Evolutionary conservation across 2,113 vertebrate species (phyloP), one percentile per base, ranked within the genome.

Genomic region (Hyla sarda): DNA sequence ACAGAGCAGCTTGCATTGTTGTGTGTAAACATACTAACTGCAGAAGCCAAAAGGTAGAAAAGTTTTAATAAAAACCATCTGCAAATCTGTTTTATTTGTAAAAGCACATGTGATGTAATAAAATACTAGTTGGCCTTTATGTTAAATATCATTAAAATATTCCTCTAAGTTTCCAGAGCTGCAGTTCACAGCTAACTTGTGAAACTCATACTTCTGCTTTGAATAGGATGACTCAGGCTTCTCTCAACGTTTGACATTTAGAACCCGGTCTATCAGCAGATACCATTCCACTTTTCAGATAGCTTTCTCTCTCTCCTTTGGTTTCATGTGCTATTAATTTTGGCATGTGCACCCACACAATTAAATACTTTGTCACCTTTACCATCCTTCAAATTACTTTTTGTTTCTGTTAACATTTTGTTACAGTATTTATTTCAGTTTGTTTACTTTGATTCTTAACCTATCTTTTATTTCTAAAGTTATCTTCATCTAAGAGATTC

Each of bases 401-500:
- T 74, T 60, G 12, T 75, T 65, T 79, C 52, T 65, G 32, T 80
- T 87, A n/a, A 76, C 74, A 32, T 37, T 88, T 47, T 77, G 82
- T 48, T 76, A 84, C 84, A 89, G 48, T 85, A 2, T 50, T 71
- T 71, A 9, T 60, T 82, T 87, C 83, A 34, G 90, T 89, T 50
- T 89, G 60, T 23, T 74, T 41, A 3, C 41, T 41, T 88, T 89
- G 88, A 82, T 82, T 85, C 88, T 12, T 89, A 88, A 82, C 88
- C 85, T 83, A 84, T 91, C 73, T 93, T 56, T 82, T 87, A 85
- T 92, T 91, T 92, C 90, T 91, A 88, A 94, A 95, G 92, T 92
- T 89, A 88, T 90, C 94, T 91, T 92, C 92, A 87, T 80, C 90
- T 82, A 82, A 88, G 88, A 76, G 87, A 41, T 37, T 87, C 84